These are phyloP conservation scores for Delichon dasypus DNA, from an alignment of 2,797 vertebrate genomes.

Conservation along the genomic window DNA sequence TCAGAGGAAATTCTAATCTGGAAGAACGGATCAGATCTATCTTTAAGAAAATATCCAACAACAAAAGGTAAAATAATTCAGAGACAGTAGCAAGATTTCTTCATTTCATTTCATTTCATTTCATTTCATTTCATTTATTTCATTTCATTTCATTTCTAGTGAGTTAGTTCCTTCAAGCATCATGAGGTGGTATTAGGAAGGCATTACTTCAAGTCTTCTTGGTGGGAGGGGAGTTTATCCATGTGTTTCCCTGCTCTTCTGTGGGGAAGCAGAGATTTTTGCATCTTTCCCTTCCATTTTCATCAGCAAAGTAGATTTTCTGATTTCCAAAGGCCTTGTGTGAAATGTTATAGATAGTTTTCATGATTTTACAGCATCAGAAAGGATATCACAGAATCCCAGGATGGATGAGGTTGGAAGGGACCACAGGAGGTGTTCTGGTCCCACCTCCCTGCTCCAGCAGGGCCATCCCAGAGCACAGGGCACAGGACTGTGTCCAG, in stretches of 20 bases:
- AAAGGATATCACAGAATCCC: background rate
- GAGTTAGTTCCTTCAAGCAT: background rate
- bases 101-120: background rate
- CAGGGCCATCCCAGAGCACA: background rate
- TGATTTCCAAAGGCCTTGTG: background rate
- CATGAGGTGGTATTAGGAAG: background rate
- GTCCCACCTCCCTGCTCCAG: background rate
- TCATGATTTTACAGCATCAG: background rate
- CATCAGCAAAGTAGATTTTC: background rate
- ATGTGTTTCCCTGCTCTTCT: background rate
- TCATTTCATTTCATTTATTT: background rate
- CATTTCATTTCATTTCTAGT: background rate
- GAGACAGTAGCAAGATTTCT: background rate
- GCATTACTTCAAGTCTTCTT: background rate
- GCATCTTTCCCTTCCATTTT: background rate
- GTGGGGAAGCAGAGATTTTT: background rate
- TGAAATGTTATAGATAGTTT: background rate
- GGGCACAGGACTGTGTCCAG: background rate
- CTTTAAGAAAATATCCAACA: background rate
- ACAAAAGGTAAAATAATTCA: background rate
- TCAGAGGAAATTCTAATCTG: background rate
- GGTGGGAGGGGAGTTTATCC: background rate
- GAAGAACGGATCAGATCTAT: background rate
- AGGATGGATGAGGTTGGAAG: accelerated
- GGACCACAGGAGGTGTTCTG: too few species aligned